These are phyloP conservation scores for Poecilia wingei DNA, from an alignment of 2,797 vertebrate species.

Conservation along the genomic window DNA sequence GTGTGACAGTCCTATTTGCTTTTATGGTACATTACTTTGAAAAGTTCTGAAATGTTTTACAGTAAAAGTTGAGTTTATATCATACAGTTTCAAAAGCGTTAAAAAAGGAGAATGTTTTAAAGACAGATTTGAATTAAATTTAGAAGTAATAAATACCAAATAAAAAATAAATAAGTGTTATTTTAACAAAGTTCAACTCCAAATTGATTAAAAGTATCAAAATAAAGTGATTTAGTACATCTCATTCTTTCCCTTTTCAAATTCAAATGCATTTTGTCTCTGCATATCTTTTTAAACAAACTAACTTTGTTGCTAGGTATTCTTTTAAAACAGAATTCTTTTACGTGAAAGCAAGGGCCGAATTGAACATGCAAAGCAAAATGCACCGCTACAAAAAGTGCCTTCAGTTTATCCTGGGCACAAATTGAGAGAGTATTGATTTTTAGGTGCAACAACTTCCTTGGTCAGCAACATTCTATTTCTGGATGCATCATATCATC, in stretches of 20 bases:
- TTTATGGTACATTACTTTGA: background rate
- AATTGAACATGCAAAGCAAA: conserved; percentile 62
- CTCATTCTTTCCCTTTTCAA: background rate
- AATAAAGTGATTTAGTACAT: background rate
- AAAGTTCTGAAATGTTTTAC: background rate
- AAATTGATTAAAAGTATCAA: background rate
- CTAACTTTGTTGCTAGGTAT: conserved; percentile 15
- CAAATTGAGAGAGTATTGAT: conserved; percentile 72
- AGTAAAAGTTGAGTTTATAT: background rate
- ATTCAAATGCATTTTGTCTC: background rate
- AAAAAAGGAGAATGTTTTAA: background rate
- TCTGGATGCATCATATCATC: conserved; percentile 66
- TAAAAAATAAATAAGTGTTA: background rate
- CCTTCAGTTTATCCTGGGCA: conserved; percentile 47
- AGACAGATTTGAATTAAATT: background rate
- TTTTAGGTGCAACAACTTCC: conserved; percentile 75
- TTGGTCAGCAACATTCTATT: conserved; percentile 83
- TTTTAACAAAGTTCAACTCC: background rate
- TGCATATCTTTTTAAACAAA: conserved; percentile 18
- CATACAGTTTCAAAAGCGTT: background rate
- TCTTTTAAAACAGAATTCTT: conserved; percentile 10
- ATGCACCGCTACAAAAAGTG: conserved; percentile 67
- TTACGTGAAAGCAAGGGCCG: conserved; percentile 11
- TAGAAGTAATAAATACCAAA: background rate
- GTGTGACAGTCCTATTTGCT: background rate